These are phyloP conservation scores for Drosophila dives DNA, from an alignment of 2,888 invertebrate genomes.

Conservation along the genomic window DNA sequence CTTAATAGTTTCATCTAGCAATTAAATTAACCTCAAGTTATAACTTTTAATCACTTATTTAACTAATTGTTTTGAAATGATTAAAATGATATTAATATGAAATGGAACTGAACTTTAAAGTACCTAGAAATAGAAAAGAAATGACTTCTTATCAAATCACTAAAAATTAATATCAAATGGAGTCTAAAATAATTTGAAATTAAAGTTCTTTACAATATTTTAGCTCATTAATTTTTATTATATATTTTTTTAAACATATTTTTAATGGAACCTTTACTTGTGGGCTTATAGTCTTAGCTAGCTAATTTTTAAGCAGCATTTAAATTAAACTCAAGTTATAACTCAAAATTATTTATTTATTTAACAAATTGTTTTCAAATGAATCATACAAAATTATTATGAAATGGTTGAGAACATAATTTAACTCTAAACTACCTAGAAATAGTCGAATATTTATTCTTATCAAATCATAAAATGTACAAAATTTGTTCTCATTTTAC, in stretches of 20 bases:
- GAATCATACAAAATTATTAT: not conserved
- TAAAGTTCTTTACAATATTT: not conserved
- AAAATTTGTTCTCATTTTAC: not conserved
- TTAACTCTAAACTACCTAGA: too few species aligned
- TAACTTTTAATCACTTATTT: too few species aligned
- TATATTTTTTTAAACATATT: not conserved
- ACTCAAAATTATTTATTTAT: not conserved
- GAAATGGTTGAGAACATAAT: not conserved
- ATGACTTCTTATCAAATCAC: too few species aligned
- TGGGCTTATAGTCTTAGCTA: not conserved
- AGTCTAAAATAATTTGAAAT: not conserved
- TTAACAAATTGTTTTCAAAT: not conserved
- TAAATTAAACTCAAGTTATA: not conserved
- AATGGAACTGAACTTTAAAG: too few species aligned
- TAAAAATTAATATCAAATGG: not conserved
- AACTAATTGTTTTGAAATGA: too few species aligned
- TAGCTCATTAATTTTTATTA: not conserved
- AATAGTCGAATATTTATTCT: not conserved
- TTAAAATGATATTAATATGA: too few species aligned
- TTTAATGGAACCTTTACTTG: not conserved
- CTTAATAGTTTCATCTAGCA: too few species aligned
- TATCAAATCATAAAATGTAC: not conserved
- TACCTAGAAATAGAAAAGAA: too few species aligned
- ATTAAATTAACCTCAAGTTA: too few species aligned
- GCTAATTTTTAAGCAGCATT: not conserved